Percentiles rank a stretch among this genome's conserved stretches.
Evolutionary conservation across 2,113 vertebrate genomes (phyloP).

Genomic region (Emydocephalus ijimae): DNA sequence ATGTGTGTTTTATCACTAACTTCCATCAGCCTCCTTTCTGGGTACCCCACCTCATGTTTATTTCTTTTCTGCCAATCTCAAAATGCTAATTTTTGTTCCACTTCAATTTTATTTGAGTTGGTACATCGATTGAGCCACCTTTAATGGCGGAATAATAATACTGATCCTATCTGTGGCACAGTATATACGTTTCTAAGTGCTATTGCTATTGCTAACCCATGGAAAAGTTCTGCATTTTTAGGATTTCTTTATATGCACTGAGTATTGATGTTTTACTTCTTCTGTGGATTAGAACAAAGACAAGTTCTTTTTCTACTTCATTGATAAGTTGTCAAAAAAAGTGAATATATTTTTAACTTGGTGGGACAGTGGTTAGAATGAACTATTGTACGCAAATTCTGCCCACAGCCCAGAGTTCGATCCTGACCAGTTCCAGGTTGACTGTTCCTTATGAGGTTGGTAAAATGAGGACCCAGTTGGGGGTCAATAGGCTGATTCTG

Average conservation of each 20-base stretch:
- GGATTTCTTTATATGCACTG: too few relatives aligned
- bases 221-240: too few relatives aligned
- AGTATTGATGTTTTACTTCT: too few relatives aligned
- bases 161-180: background rate
- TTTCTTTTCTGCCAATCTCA: background rate
- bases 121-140: background rate
- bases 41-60: background rate
- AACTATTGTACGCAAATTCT: background rate
- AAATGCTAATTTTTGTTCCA: background rate
- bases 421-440: background rate
- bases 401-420: background rate
- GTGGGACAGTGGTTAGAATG: background rate
- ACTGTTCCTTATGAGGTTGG: background rate
- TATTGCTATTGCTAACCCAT: background rate
- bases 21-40: background rate
- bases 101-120: background rate
- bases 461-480: background rate
- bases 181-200: background rate
- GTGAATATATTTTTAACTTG: too few relatives aligned
- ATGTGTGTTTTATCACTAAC: background rate
- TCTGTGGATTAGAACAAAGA: too few relatives aligned
- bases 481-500: background rate
- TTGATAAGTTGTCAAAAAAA: too few relatives aligned
- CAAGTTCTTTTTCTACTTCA: too few relatives aligned
- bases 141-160: background rate